These are phyloP conservation scores for Bursaphelenchus okinawaensis DNA, from an alignment of 2,888 invertebrate genomes.

Conservation along the genomic window DNA sequence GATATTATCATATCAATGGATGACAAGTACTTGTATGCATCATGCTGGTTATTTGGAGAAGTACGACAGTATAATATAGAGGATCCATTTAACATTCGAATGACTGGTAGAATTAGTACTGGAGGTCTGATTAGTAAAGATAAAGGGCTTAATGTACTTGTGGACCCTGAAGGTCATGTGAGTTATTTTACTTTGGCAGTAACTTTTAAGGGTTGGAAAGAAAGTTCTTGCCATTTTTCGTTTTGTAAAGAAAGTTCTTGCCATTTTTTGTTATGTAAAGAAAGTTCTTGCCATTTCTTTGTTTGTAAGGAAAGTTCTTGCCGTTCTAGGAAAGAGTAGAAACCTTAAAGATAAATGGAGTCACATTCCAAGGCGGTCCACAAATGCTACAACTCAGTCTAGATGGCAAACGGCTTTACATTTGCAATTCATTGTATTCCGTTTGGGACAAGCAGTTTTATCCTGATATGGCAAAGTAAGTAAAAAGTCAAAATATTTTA, in stretches of 20 bases:
- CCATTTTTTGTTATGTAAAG: no score
- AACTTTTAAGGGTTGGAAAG: no score
- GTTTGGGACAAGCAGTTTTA: constrained; percentile 92
- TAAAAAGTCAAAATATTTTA: neutral
- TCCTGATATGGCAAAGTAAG: constrained; percentile 72
- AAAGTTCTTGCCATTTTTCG: no score
- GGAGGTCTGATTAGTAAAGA: constrained; percentile 76
- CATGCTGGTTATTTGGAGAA: constrained; percentile 84
- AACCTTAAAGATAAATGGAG: constrained; percentile 69
- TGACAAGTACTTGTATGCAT: constrained; percentile 74
- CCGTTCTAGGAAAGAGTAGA: constrained; percentile 3
- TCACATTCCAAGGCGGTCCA: constrained; percentile 74
- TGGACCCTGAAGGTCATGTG: constrained; percentile 73
- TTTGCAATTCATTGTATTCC: constrained; percentile 79
- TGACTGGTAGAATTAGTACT: constrained; percentile 65
- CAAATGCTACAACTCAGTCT: constrained; percentile 94
- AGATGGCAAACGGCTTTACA: constrained; percentile 86
- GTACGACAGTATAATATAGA: constrained; percentile 87
- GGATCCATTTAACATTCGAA: constrained; percentile 73
- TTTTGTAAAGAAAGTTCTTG: no score
- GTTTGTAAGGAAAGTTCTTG: no score
- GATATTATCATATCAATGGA: constrained; percentile 89
- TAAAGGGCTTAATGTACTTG: constrained; percentile 71
- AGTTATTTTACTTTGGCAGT: constrained; percentile 39
- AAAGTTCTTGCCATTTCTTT: no score